Evolutionary conservation across 1,140 invertebrate genomes (phyloP), one percentile per base, ranked within the genome.

Genomic region (Drepana arcuata): DNA sequence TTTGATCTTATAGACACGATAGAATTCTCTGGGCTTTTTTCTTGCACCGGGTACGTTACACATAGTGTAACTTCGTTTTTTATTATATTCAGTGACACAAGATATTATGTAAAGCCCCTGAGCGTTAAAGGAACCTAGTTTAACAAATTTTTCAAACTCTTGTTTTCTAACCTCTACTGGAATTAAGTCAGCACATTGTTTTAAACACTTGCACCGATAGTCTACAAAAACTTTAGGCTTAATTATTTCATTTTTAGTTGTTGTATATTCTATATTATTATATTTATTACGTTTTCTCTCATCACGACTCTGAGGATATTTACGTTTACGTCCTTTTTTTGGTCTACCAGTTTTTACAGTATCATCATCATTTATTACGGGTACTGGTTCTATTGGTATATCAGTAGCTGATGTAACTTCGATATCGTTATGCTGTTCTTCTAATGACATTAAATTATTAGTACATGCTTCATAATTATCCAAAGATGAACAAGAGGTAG

Each of bases 141-240:
- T 3, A n/a, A 31, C 29, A 31, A 21, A 21, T 32, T 32, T 32
- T 32, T 32, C 30, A 11, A 32, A 32, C n/a, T 32, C 30, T 32
- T 32, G 10, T 18, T 32, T 32, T 32, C 30, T 32, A 21, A 12
- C 14, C 30, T 32, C 16, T 32, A 32, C 23, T 32, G 30, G 30
- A 32, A 32, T 32, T 11, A 32, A 32, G 30, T 11, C 14, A 21
- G 16, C 16, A 12, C 30, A 32, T 13, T 32, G 18, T 33, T 33
- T 30, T 30, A 14, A 30, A 16, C 28, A 33, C 14, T 30, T 30
- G 16, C 28, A 30, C 9, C 16, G 14, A 30, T 32, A 21, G 11
- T 18, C 16, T 15, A 30, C 16, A 30, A 30, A 15, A 15, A 4
- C n/a, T 30, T 30, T 30, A 15, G 28, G 28, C 16, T 30, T 33